Evolutionary conservation across 2,888 invertebrate genomes (phyloP), one percentile per base, ranked within the genome.

Genomic region (Cetonia aurata): DNA sequence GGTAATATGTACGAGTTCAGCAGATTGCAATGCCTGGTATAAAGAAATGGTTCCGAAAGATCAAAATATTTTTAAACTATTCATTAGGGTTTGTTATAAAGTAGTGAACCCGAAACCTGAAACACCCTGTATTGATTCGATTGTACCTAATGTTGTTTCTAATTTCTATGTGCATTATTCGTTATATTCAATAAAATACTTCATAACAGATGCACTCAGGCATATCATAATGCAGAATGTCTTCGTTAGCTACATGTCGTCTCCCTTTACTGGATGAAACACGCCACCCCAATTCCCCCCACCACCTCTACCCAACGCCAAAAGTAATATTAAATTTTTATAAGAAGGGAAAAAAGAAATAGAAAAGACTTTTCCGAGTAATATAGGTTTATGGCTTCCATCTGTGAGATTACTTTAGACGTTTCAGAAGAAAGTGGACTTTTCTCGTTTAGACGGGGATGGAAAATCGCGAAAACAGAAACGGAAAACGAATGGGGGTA

Each of bases 381-480:
- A 84, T 84, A 84, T 84, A 83, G 84, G 84, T 83, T 84, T 84
- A 84, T 84, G 82, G 84, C 83, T 83, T 84, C 84, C 84, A 84
- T 84, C 84, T 84, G 84, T 83, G 82, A 84, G 84, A 84, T 84
- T 84, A 84, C 84, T 84, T 83, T 81, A 83, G 84, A 83, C 83
- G 80, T 83, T 84, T 83, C 81, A 80, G 82, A 83, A 83, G 82
- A 83, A 83, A 83, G 83, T 83, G 82, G 83, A 84, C 83, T 82
- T 82, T 82, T 80, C 79, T 60, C 60, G 60, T 60, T 60, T 60
- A 46, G 60, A 60, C 46, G 44, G 60, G 46, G 60, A 60, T 3
- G 19, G 60, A 9, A 60, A 15, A 60, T 60, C 60, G 60, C 60
- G 60, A 60, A 60, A 60, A 60, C 44, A 60, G 60, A 60, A 60